Evolutionary conservation across 2,113 vertebrate species (phyloP).

Genomic region (Typhlomys cinereus): DNA sequence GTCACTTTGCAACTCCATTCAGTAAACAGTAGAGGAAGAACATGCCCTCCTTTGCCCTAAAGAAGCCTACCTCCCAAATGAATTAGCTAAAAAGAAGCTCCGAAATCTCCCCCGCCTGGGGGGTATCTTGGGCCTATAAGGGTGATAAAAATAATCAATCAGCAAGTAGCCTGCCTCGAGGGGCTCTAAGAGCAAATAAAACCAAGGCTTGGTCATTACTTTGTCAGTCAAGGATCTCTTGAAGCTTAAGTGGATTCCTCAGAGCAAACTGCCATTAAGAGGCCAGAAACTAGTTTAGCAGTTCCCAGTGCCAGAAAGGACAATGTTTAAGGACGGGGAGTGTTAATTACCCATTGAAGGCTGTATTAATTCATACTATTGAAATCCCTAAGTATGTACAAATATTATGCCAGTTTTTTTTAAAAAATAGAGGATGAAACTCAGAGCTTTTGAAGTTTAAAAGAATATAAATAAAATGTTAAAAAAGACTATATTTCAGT

Average conservation of each 20-base stretch:
- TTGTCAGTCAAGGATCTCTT: background rate
- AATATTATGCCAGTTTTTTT: no score
- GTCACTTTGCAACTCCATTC: background rate
- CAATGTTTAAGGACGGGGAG: background rate
- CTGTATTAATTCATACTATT: background rate
- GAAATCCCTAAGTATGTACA: background rate
- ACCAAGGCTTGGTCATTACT: background rate
- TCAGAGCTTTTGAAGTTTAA: background rate
- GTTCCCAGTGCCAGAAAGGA: background rate
- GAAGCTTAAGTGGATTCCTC: background rate
- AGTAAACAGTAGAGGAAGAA: background rate
- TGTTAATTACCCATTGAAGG: background rate
- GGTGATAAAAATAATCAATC: background rate
- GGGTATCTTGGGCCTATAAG: background rate
- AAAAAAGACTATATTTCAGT: background rate
- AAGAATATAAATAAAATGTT: background rate
- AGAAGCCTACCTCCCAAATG: background rate
- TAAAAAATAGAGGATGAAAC: background rate
- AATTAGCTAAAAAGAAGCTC: background rate
- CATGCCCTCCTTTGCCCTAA: background rate
- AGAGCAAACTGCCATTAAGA: background rate
- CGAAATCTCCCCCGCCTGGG: background rate
- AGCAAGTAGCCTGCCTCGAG: background rate
- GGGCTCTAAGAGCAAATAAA: slow-evolving; percentile 11
- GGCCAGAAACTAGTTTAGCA: background rate